Base-by-base conservation (phyloP, 2,113 vertebrate genomes). In the Nansenia antarctica region DNA sequence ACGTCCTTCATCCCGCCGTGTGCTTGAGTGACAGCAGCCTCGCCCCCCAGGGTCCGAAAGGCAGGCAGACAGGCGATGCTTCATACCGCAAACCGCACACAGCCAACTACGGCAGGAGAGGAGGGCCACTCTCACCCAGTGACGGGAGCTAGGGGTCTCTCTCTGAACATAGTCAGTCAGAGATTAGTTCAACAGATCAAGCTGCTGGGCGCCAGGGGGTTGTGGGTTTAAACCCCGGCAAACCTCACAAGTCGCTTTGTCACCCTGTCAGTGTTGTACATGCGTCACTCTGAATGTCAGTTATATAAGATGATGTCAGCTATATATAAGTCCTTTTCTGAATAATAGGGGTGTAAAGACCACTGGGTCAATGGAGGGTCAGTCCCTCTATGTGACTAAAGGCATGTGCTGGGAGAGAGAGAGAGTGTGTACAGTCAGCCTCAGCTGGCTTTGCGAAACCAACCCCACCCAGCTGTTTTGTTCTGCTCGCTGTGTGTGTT, bases 1-100 rank as follows among this genome's bases (percentile, higher is more conserved):
- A 83, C 82, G 82, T 85, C 69, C 84, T 85, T 86, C 71, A 67
- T 85, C 78, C 77, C 55, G 34, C 53, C 0, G 60, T 32, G 29
- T 29, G 39, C 67, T 80, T 15, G 5, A 82, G 71, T 80, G 70
- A 72, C 73, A 42, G 65, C 68, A 60, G 39, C 29, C 54, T 62
- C 60, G 1, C 29, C 63, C 60, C 74, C 68, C 8, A 12, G 37
- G 62, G 37, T 62, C 72, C 52, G 62, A 49, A 57, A 30, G 69
- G 37, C 67, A 67, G 76, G 47, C 47, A 52, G n/a, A n/a, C n/a
- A n/a, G n/a, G n/a, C n/a, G n/a, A n/a, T n/a, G n/a, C n/a, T n/a
- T n/a, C n/a, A n/a, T n/a, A n/a, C n/a, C 15, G 15, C 72, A 71
- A 37, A 49, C 14, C 4, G 54, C 67, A 54, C 64, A 47, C 53